These are phyloP conservation scores for Sceloporus undulatus DNA, from an alignment of 2,113 vertebrate species.

Conservation along the genomic window DNA sequence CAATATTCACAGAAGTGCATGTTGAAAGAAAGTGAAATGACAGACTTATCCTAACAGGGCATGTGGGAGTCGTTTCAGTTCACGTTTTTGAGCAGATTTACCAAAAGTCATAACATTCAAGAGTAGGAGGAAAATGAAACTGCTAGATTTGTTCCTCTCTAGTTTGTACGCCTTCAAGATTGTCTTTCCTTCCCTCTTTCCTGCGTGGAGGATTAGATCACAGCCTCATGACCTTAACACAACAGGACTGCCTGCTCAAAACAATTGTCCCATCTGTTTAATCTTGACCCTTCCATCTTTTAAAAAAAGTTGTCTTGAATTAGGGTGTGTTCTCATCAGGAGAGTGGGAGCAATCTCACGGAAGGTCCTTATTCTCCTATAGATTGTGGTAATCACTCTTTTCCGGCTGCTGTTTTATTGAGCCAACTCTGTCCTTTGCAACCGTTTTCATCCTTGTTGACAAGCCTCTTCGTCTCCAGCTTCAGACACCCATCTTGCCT, in stretches of 20 bases:
- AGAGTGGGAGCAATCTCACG: background rate
- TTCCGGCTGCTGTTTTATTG: background rate
- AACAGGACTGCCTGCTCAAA: background rate
- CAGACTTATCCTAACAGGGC: no score
- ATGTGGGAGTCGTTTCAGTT: no score
- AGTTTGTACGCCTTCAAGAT: background rate
- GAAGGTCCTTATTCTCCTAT: background rate
- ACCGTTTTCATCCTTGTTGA: background rate
- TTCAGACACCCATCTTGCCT: background rate
- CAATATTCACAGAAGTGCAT: no score
- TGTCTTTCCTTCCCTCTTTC: background rate
- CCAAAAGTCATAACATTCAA: no score
- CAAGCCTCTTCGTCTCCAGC: background rate
- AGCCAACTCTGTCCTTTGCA: background rate
- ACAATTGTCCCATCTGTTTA: background rate
- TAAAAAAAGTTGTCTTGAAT: background rate
- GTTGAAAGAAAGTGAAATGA: no score
- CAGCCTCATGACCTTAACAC: background rate
- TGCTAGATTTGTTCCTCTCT: background rate
- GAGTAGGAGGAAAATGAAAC: no score
- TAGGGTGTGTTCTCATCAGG: background rate
- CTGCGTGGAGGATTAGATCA: background rate
- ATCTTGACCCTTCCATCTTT: background rate
- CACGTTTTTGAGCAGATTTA: no score
- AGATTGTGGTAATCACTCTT: background rate